Evolutionary conservation across 2,797 vertebrate genomes (phyloP), one percentile per base, ranked within the genome.

Genomic region (Enteromius thamalakanensis): DNA sequence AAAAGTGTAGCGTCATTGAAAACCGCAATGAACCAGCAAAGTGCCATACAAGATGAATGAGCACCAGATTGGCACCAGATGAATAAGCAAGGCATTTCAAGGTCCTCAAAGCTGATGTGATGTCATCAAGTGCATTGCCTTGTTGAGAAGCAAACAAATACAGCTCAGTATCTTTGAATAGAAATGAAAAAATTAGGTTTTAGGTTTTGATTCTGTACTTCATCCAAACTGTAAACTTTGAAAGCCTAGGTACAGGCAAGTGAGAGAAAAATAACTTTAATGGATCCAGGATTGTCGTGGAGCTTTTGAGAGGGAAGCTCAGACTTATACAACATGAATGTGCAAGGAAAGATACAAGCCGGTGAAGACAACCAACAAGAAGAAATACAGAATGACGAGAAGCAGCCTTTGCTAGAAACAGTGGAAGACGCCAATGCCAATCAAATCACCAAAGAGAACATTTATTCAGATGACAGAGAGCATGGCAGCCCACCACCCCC

Each of bases 381-480:
- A 0, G 95, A 96, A 85, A 94, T 93, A 23, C 95, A 93, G 89
- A 96, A 95, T 81, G 96, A 94, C 86, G 97, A 95, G 6, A 93
- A 96, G 90, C 91, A 91, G 47, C 91, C 87, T 53, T 91, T 91
- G 62, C 15, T 92, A n/a, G 83, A 90, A 65, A 88, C 83, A 26
- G 86, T 92, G 77, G 97, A 95, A 47, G 97, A 99, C 83, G 88
- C 92, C 49, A 99, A 99, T 83, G 98, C 97, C 89, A 99, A 99
- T 90, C 94, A 91, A 84, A 93, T 98, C 80, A 84, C 92, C 77
- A 86, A 92, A 32, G 92, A 93, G 84, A 87, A 89, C 78, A 85
- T 79, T 87, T 77, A 84, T 37, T 78, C 84, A 71, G 74, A 83
- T 34, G 37, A 89, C 1, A 92, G 91, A 62, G 93, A 94, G 58